Conservation (phyloP, 2,113 vertebrate species). For the Bambusicola thoracicus region DNA sequence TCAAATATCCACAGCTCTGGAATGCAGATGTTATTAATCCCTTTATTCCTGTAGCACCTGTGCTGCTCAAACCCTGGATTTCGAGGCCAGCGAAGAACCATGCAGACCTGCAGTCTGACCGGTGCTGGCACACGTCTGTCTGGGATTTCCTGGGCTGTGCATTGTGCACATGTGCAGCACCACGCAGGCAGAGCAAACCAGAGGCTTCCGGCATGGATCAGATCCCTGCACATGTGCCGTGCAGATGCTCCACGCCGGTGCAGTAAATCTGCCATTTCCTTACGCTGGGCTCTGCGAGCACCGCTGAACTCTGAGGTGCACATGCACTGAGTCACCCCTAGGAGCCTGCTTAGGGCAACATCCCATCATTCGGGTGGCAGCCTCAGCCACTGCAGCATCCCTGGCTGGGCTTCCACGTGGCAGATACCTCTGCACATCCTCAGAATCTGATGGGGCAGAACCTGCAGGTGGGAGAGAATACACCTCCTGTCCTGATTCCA, state of each 20-base stretch:
- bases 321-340: not conserved
- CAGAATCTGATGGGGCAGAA: not conserved
- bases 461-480: not conserved
- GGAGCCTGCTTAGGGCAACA: fast-evolving
- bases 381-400: fast-evolving
- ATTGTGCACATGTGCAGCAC: not conserved
- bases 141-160: not conserved
- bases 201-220: not conserved
- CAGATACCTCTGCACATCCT: not conserved
- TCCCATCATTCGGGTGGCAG: not conserved
- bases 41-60: conserved; percentile 8
- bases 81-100: not conserved
- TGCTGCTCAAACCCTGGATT: not conserved
- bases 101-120: fast-evolving
- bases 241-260: conserved; percentile 29
- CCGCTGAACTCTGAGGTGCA: fast-evolving
- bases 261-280: conserved; percentile 50
- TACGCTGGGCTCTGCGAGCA: not conserved
- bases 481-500: not conserved
- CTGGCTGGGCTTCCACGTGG: not conserved
- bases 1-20: not conserved
- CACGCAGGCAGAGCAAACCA: not conserved
- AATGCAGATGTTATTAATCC: not conserved
- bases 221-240: conserved; percentile 52
- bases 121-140: not conserved